A percentile compares a stretch with the other conserved stretches of the same genome.
phyloP scores from a whole-genome alignment of 2,113 vertebrate species.

The Trogon melanurus region DNA sequence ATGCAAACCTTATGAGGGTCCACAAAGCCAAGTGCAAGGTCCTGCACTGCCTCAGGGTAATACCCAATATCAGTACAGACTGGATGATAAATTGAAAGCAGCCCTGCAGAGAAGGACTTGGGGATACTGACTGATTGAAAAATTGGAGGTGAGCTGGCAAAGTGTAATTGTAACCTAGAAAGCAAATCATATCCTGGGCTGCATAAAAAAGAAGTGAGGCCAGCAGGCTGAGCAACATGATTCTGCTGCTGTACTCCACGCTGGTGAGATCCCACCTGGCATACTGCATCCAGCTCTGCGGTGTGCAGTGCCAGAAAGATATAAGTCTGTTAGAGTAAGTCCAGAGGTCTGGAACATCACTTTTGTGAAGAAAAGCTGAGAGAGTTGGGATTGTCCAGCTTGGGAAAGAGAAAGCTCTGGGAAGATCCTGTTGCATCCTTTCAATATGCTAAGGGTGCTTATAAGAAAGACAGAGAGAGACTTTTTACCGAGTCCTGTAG shows the following conservation, averaged over 20 bases:
- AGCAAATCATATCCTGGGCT: not conserved
- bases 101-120: not conserved
- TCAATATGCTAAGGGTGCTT: not conserved
- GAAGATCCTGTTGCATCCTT: not conserved
- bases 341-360: not conserved
- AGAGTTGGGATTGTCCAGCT: not conserved
- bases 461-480: not conserved
- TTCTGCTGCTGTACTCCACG: accelerated
- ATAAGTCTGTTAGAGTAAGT: accelerated
- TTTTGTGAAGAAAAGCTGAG: not conserved
- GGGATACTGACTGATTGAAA: not conserved
- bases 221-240: not conserved
- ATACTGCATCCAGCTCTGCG: not conserved
- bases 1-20: not conserved
- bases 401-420: not conserved
- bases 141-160: not conserved
- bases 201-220: accelerated
- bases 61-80: not conserved
- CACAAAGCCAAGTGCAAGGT: not conserved
- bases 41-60: not conserved
- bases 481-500: not conserved
- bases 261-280: not conserved
- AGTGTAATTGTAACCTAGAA: not conserved
- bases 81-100: not conserved
- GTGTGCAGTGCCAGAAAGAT: not conserved